These are phyloP conservation scores for Poecilia wingei DNA, from an alignment of 2,797 vertebrate genomes.

Conservation along the genomic window DNA sequence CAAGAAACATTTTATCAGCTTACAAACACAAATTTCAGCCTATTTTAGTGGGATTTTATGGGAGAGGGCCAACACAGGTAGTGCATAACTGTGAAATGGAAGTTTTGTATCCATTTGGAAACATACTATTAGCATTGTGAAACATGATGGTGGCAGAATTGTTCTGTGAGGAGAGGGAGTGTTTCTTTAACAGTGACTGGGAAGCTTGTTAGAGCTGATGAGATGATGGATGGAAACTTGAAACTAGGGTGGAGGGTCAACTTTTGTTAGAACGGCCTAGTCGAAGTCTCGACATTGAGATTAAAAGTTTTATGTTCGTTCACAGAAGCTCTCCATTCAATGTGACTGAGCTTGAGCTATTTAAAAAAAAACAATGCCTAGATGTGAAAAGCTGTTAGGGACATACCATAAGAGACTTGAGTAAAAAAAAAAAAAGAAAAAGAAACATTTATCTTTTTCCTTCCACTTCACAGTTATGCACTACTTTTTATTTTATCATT, in stretches of 20 bases:
- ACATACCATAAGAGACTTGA: not conserved
- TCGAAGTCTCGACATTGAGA: not conserved
- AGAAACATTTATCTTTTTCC: not conserved
- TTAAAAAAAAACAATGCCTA: not conserved
- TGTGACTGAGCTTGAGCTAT: not conserved
- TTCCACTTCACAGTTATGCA: not conserved
- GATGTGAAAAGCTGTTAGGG: not conserved
- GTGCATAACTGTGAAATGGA: not conserved
- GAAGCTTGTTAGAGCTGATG: not conserved
- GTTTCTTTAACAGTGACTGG: not conserved
- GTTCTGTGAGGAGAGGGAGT: too few relatives aligned
- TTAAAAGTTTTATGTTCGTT: not conserved
- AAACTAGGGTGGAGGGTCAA: not conserved
- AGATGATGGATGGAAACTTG: not conserved
- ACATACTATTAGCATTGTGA: too few relatives aligned
- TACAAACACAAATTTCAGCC: not conserved
- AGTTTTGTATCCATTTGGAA: not conserved
- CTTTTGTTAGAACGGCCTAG: not conserved
- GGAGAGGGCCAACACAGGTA: not conserved
- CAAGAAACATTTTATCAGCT: slow-evolving; percentile 59
- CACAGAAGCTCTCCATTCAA: not conserved
- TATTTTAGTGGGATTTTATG: not conserved
- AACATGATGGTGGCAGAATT: too few relatives aligned
- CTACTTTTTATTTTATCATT: not conserved
- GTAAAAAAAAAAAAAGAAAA: too few relatives aligned